Percentiles rank a stretch among this genome's conserved stretches.
Evolutionary conservation across 2,888 invertebrate species (phyloP).

Genomic region (Thelaira solivaga): DNA sequence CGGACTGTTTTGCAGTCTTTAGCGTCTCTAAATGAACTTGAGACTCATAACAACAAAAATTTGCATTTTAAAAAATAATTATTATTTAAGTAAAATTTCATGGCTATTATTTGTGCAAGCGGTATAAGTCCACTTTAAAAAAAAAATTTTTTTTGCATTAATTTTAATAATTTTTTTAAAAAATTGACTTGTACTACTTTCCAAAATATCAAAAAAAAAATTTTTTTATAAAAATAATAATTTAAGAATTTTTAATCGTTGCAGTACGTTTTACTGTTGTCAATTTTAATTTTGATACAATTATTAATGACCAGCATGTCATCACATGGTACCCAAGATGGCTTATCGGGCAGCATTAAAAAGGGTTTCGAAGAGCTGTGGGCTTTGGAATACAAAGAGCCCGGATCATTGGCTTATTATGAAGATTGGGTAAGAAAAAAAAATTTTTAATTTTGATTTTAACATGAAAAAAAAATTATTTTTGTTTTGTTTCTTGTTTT

Average conservation of each 20-base stretch:
- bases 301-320: conserved; percentile 72
- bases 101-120: too few relatives aligned
- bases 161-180: too few relatives aligned
- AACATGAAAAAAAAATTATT: neutral
- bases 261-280: conserved; percentile 68
- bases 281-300: conserved; percentile 68
- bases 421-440: conserved; percentile 70
- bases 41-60: too few relatives aligned
- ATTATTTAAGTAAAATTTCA: too few relatives aligned
- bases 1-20: too few relatives aligned
- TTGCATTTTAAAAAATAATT: too few relatives aligned
- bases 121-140: too few relatives aligned
- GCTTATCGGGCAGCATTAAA: conserved; percentile 71
- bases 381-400: conserved; percentile 67
- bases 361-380: conserved; percentile 71
- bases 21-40: too few relatives aligned
- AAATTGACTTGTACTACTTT: too few relatives aligned
- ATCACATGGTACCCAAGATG: conserved; percentile 71
- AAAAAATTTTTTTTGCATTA: too few relatives aligned
- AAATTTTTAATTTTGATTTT: neutral
- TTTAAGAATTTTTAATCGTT: neutral
- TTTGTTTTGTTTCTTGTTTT: neutral
- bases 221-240: conserved; percentile 5
- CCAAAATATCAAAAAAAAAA: too few relatives aligned
- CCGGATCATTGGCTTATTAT: conserved; percentile 70